phyloP scores from a whole-genome alignment of 2,888 invertebrate genomes.

The Limnephilus marmoratus region DNA sequence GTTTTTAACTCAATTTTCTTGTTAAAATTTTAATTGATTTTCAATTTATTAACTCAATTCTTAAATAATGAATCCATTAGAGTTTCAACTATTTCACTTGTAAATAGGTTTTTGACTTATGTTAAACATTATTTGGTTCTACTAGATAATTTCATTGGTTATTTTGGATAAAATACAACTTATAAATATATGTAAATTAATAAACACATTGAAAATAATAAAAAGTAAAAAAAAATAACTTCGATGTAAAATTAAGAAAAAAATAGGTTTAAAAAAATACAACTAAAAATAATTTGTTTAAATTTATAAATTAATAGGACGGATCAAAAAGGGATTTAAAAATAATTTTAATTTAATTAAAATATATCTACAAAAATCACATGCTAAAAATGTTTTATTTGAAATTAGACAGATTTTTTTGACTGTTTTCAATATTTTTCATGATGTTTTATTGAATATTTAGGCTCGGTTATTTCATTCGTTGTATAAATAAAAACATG shows the following conservation, averaged over 20 bases:
- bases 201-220: constrained; percentile 4
- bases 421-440: not conserved
- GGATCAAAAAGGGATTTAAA: constrained; percentile 17
- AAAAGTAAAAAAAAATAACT: not conserved
- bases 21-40: not conserved
- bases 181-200: not conserved
- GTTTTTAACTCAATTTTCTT: not conserved
- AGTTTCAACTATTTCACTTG: not conserved
- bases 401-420: not conserved
- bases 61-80: not conserved
- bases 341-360: not conserved
- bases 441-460: not conserved
- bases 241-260: constrained; percentile 23
- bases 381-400: not conserved
- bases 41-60: not conserved
- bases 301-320: constrained; percentile 7
- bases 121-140: constrained; percentile 32
- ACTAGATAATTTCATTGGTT: constrained; percentile 22
- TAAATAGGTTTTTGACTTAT: not conserved
- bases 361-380: not conserved
- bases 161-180: constrained; percentile 18
- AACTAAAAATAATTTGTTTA: constrained; percentile 17
- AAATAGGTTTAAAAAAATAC: not conserved
- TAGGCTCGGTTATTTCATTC: not conserved
- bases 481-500: not conserved